Evolutionary conservation across 2,797 vertebrate genomes (phyloP).

Genomic region (Dallia pectoralis): DNA sequence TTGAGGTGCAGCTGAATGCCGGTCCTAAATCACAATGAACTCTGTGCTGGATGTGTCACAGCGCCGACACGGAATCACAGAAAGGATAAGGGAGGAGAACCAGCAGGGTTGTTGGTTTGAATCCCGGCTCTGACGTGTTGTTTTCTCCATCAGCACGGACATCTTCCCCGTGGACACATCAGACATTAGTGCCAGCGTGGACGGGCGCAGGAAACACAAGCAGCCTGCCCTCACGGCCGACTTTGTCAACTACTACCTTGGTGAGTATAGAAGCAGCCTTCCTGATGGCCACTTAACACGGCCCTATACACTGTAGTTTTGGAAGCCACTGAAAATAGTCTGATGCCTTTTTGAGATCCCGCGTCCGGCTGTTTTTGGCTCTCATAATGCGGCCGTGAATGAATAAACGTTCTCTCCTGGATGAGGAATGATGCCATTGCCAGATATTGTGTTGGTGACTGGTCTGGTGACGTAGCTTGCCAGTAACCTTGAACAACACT

Average conservation of each 20-base stretch:
- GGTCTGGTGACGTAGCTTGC: neutral
- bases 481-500: constrained; percentile 66
- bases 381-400: constrained; percentile 33
- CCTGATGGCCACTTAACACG: neutral
- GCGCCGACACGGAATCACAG: neutral
- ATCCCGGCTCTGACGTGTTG: neutral
- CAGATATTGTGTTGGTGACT: constrained; percentile 10
- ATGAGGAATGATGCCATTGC: constrained; percentile 45
- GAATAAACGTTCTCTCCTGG: constrained; percentile 34
- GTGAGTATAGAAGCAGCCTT: constrained; percentile 65
- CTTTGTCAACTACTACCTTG: constrained; percentile 98
- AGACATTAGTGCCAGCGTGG: constrained; percentile 91
- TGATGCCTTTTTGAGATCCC: constrained; percentile 9
- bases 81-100: neutral
- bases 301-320: no score
- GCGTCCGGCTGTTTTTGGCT: constrained; percentile 29
- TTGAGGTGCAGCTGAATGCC: neutral
- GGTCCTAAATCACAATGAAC: neutral
- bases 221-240: constrained; percentile 96
- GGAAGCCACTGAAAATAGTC: neutral
- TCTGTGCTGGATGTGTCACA: neutral
- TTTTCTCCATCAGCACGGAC: constrained; percentile 78
- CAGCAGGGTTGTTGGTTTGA: neutral
- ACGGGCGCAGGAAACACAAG: constrained; percentile 94
- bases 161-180: constrained; percentile 97